Base-by-base conservation (phyloP, 2,888 invertebrate genomes). In the Cryptus viduatorius region DNA sequence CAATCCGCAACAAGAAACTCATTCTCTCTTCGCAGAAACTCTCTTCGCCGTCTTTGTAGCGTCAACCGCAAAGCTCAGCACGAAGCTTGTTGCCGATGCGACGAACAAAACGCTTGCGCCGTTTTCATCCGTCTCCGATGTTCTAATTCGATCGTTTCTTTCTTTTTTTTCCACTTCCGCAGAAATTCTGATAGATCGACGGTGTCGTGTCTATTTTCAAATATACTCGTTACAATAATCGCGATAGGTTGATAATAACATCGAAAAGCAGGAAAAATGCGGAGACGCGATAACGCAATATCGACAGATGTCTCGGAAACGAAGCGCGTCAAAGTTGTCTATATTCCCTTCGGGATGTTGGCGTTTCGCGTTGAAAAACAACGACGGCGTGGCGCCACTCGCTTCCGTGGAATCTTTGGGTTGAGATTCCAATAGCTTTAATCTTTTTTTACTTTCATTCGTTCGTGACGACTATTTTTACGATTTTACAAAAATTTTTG, bases 21-120 rank as follows among this genome's bases (percentile, higher is more conserved):
- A 61, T 61, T 61, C 37, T 14, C 31, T 61, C 61, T 12, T 1
- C 29, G 19, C 56, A 10, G 24, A 8, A 4, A 37, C 37, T 56
- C 19, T 56, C 56, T 24, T 56, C 5, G 56, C 10, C 56, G 10
- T 24, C 56, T 3, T 4, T 12, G 37, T 37, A 37, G 4, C 56
- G 24, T 56, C 56, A 24, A 19, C 56, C 56, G 24, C 24, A 19
- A 19, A 24, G 56, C 4, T 24, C 56, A 3, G 3, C 16, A 56
- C 16, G 53, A 19, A 19, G 12, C 56, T 56, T 24, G 24, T 24
- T 56, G 4, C 56, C 7, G 5, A 37, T 37, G 37, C 8, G 12
- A 56, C 56, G 79, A 61, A 75, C 75, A 75, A 75, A 76, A 81
- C 75, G 69, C 42, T 69, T 69, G 56, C 73, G 46, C 73, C 24